phyloP scores from a whole-genome alignment of 2,113 vertebrate species.

The Phycodurus eques region DNA sequence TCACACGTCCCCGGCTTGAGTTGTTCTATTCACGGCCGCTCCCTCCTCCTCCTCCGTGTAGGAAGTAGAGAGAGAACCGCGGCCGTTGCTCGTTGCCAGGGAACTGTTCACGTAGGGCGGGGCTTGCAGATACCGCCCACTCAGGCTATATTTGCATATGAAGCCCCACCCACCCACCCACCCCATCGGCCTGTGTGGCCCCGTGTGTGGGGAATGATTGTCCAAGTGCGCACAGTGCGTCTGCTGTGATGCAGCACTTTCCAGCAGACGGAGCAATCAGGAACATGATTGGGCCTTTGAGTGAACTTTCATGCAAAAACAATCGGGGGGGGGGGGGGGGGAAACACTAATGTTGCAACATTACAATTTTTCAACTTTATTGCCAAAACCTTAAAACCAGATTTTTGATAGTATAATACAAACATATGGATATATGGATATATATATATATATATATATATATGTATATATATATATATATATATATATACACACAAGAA shows the following conservation, averaged over 20 bases:
- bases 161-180: slow-evolving; percentile 49
- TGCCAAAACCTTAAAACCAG: no score
- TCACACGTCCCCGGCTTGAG: slow-evolving; percentile 26
- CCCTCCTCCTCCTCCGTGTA: slow-evolving; percentile 23
- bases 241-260: slow-evolving; percentile 45
- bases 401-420: no score
- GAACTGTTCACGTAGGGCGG: slow-evolving; percentile 60
- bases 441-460: no score
- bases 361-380: no score
- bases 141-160: slow-evolving; percentile 66
- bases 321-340: no score
- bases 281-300: neutral
- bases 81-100: slow-evolving; percentile 43
- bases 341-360: no score
- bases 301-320: neutral
- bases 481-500: no score
- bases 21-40: slow-evolving; percentile 55
- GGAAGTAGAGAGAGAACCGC: neutral
- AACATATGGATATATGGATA: no score
- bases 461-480: no score
- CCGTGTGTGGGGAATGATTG: slow-evolving; percentile 15
- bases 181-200: slow-evolving; percentile 44
- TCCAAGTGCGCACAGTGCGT: slow-evolving; percentile 39
- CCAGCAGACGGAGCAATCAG: neutral
- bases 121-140: slow-evolving; percentile 49